These are phyloP conservation scores for Erinaceus europaeus DNA, from an alignment of 2,113 vertebrate genomes.

Conservation along the genomic window DNA sequence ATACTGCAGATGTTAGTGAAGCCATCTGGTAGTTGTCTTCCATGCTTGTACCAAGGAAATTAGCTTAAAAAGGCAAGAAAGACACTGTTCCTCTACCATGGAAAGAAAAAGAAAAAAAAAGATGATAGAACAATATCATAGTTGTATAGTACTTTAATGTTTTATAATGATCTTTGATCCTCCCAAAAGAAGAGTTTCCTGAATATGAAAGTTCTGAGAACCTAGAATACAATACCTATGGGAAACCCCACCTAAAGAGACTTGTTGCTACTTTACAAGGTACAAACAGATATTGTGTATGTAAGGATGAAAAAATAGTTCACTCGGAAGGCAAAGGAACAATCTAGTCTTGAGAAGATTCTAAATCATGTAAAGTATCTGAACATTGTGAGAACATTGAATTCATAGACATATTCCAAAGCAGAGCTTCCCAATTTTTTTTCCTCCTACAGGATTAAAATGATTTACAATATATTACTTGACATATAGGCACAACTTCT, in stretches of 20 bases:
- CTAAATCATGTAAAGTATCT: conserved; percentile 35
- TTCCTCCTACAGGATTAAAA: no score
- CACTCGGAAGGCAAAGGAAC: conserved; percentile 33
- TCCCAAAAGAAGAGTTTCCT: conserved; percentile 58
- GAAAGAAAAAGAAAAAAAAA: no score
- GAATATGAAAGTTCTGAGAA: conserved; percentile 65
- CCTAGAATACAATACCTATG: conserved; percentile 52
- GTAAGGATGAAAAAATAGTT: conserved; percentile 33
- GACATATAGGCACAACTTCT: no score
- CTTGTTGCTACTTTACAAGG: conserved; percentile 39
- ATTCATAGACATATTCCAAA: conserved; percentile 1
- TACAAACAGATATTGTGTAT: conserved; percentile 42
- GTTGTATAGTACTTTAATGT: conserved; percentile 50
- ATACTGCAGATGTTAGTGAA: no score
- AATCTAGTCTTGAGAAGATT: not conserved
- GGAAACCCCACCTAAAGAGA: conserved; percentile 48
- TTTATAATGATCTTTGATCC: conserved; percentile 63
- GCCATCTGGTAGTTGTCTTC: no score
- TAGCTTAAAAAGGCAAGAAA: no score
- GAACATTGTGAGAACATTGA: not conserved
- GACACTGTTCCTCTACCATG: no score
- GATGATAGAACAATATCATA: conserved; percentile 44
- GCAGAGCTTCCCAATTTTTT: conserved; percentile 18
- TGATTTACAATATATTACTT: no score
- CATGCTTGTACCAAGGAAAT: no score